Evolutionary conservation across 2,888 invertebrate genomes (phyloP), one percentile per base, ranked within the genome.

Genomic region (Suillia variegata): DNA sequence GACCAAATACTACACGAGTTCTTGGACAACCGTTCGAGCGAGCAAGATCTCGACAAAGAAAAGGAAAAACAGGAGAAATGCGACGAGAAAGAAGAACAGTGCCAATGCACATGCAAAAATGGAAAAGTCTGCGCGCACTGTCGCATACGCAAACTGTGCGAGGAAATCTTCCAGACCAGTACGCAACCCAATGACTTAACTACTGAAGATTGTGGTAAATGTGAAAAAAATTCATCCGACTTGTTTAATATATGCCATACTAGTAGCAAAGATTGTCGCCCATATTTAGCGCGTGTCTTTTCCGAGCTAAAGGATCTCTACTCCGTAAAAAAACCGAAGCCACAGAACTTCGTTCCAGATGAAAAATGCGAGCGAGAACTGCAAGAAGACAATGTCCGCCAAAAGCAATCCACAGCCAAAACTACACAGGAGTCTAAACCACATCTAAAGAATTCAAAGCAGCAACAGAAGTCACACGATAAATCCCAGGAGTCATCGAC

Each of bases 291-390:
- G 2, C 71, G 69, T n/a, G 77, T 80, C 1, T 80, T 80, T 56
- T 78, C 79, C 0, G 79, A 80, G 26, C 59, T 80, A 1, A 70
- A 72, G 2, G 78, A 80, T 50, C 63, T 80, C 1, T 80, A 79
- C 53, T 71, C 74, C 31, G 67, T 15, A 0, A 48, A 47, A 2
- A 34, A 24, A 0, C n/a, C 1, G 1, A 55, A 61, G 1, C 38
- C 38, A 4, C 3, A 20, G n/a, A n/a, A n/a, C 18, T n/a, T n/a
- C n/a, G n/a, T n/a, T n/a, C n/a, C n/a, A n/a, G n/a, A n/a, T n/a
- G n/a, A n/a, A n/a, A n/a, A 13, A 20, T 45, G 45, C 18, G 45
- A 45, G 45, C 3, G 13, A 13, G 45, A 17, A 8, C 5, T 45
- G 45, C 45, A 45, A 6, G 20, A 20, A 4, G n/a, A n/a, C n/a